A percentile compares a stretch with the other conserved stretches of the same genome.
These are phyloP conservation scores for Cephus rjabovi DNA, from an alignment of 2,888 invertebrate species.

Conservation along the genomic window DNA sequence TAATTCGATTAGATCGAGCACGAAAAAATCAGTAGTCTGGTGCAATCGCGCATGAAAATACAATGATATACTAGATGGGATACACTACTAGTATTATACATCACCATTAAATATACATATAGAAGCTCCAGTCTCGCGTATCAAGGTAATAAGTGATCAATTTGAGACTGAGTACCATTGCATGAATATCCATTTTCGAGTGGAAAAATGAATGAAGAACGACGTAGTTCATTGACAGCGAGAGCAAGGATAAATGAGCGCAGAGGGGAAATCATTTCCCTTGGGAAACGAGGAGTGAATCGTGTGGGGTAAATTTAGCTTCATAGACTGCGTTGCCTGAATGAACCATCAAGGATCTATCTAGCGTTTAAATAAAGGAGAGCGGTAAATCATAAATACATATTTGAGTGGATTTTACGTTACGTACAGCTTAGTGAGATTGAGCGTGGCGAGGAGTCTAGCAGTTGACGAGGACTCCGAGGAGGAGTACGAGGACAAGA, in stretches of 20 bases:
- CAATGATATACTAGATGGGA: not conserved
- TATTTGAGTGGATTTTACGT: not conserved
- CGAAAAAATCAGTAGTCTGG: not conserved
- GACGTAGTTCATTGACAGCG: not conserved
- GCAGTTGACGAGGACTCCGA: not conserved
- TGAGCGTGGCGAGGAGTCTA: constrained; percentile 20
- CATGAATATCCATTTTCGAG: not conserved
- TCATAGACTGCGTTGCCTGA: not conserved
- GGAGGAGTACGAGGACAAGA: not conserved
- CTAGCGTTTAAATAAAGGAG: not conserved
- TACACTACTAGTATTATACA: not conserved
- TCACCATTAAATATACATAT: not conserved
- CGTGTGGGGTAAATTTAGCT: not conserved
- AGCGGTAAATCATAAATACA: not conserved
- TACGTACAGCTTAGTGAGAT: constrained; percentile 58
- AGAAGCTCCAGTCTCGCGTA: not conserved
- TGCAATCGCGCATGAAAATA: not conserved
- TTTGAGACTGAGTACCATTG: not conserved
- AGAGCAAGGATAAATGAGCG: not conserved
- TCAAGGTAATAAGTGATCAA: not conserved
- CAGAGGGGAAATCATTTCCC: not conserved
- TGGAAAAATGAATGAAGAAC: not conserved
- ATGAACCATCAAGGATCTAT: not conserved
- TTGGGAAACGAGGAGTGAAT: not conserved
- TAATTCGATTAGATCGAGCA: not conserved